These are phyloP conservation scores for Apodemia zela DNA, from an alignment of 2,888 invertebrate species.

Conservation along the genomic window DNA sequence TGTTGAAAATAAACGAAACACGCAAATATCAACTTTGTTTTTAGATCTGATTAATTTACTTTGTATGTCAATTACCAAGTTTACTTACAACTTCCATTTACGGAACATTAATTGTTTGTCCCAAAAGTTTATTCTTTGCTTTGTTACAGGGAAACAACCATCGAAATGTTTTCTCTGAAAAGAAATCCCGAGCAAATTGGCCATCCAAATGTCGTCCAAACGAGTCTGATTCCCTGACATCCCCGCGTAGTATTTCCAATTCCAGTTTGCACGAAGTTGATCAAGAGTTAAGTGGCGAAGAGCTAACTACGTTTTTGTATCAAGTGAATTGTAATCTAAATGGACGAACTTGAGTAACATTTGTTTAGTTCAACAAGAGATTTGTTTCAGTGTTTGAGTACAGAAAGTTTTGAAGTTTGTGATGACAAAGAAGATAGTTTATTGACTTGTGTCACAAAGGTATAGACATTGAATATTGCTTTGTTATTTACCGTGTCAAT, in stretches of 20 bases:
- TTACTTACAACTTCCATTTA: neutral
- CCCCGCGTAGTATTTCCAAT: slow-evolving; percentile 84
- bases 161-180: slow-evolving; percentile 17
- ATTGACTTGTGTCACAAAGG: no score
- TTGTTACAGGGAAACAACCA: slow-evolving; percentile 31
- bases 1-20: no score
- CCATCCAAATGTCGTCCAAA: slow-evolving; percentile 57
- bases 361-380: slow-evolving; percentile 49
- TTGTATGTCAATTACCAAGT: slow-evolving; percentile 1
- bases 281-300: slow-evolving; percentile 84
- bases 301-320: slow-evolving; percentile 85
- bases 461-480: neutral
- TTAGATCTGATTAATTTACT: slow-evolving; percentile 1
- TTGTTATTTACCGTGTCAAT: neutral
- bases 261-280: slow-evolving; percentile 87
- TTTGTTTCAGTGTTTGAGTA: slow-evolving; percentile 4
- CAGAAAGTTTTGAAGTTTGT: neutral
- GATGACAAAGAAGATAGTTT: neutral
- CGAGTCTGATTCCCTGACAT: slow-evolving; percentile 68
- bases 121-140: slow-evolving; percentile 15
- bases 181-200: slow-evolving; percentile 33
- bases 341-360: slow-evolving; percentile 66
- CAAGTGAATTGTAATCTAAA: slow-evolving; percentile 80
- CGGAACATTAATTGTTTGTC: slow-evolving; percentile 1
- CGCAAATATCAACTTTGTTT: neutral